phyloP scores from a whole-genome alignment of 2,888 invertebrate genomes.

The Perithous albicinctus region DNA sequence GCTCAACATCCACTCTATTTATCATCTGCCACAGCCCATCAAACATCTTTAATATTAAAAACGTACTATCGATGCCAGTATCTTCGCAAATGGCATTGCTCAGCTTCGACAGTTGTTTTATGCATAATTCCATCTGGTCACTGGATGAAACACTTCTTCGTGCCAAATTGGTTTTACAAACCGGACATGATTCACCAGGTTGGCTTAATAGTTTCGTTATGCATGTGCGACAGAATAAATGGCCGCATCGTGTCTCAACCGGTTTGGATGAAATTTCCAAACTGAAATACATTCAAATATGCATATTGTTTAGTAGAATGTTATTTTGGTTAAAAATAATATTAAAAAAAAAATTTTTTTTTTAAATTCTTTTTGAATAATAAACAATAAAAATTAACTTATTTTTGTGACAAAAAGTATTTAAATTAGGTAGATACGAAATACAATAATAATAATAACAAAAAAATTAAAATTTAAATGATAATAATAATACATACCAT shows the following conservation, averaged over 20 bases:
- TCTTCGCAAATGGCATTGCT: neutral
- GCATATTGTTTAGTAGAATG: neutral
- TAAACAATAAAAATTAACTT: neutral
- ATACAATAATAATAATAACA: neutral
- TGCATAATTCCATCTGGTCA: constrained; percentile 3
- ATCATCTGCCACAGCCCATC: neutral
- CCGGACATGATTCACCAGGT: neutral
- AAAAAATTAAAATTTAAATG: neutral
- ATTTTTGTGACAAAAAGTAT: neutral
- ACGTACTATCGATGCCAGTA: constrained; percentile 12
- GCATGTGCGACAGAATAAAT: constrained; percentile 16
- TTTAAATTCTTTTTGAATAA: no score
- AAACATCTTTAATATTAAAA: neutral
- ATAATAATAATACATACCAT: constrained; percentile 3
- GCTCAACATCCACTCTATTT: no score
- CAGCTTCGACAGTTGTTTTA: constrained; percentile 1
- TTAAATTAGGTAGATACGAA: no score
- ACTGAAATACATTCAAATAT: neutral
- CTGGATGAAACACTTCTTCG: neutral
- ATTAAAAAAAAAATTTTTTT: neutral
- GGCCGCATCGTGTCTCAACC: constrained; percentile 26
- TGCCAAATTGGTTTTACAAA: constrained; percentile 11
- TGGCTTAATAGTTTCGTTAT: neutral
- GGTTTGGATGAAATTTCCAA: constrained; percentile 21
- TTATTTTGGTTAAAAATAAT: neutral